Evolutionary conservation across 2,888 invertebrate genomes (phyloP).

Genomic region (Chloromyia formosa): DNA sequence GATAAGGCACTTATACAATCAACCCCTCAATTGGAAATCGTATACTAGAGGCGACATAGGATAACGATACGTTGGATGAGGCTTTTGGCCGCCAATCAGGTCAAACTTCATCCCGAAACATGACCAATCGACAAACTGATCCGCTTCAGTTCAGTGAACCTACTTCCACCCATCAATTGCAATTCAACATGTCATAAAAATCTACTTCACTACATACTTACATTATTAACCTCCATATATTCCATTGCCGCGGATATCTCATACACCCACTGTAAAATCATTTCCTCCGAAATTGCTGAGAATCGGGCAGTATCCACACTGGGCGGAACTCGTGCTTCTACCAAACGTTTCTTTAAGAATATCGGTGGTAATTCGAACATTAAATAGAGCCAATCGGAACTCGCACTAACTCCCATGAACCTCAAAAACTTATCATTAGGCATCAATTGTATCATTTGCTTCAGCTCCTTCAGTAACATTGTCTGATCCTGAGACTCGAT

Average conservation of each 20-base stretch:
- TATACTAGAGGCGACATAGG: too few relatives aligned
- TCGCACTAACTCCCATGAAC: constrained; percentile 82
- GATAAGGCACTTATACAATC: too few relatives aligned
- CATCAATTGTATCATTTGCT: constrained; percentile 74
- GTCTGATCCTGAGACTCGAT: constrained; percentile 63
- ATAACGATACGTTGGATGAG: too few relatives aligned
- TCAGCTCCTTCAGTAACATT: constrained; percentile 75
- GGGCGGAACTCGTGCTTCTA: constrained; percentile 68
- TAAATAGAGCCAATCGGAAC: constrained; percentile 77
- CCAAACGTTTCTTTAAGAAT: constrained; percentile 75
- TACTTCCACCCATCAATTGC: too few relatives aligned
- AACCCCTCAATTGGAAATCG: too few relatives aligned
- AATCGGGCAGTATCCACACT: constrained; percentile 62
- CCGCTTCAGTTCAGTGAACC: too few relatives aligned
- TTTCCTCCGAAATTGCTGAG: constrained; percentile 70
- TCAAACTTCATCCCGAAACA: too few relatives aligned
- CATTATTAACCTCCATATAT: constrained; percentile 72
- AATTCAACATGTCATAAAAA: too few relatives aligned
- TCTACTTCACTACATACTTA: too few relatives aligned
- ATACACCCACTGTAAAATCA: constrained; percentile 71
- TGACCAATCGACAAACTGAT: too few relatives aligned
- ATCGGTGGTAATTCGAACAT: constrained; percentile 75
- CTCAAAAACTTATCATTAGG: constrained; percentile 77
- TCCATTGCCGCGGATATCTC: constrained; percentile 78
- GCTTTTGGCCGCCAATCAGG: too few relatives aligned